Percentiles rank a stretch among this genome's conserved stretches.
These are phyloP conservation scores for Trichogramma evanescens DNA, from an alignment of 2,888 invertebrate genomes.

Conservation along the genomic window DNA sequence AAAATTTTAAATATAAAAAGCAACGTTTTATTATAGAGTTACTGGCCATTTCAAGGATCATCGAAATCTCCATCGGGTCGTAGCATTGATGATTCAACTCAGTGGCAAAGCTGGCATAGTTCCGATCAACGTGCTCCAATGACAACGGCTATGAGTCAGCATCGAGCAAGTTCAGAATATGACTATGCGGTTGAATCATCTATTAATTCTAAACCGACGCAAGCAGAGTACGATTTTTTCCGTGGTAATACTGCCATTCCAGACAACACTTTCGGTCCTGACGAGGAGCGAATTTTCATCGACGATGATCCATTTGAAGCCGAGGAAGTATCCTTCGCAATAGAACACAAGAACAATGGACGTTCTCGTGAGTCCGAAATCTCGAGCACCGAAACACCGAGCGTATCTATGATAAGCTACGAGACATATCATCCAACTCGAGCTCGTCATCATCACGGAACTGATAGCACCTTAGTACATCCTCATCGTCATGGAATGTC, in stretches of 20 bases:
- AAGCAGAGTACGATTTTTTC: conserved; percentile 2
- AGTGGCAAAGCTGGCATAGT: neutral
- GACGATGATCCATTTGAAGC: conserved; percentile 41
- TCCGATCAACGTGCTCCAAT: neutral
- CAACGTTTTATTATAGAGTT: conserved; percentile 50
- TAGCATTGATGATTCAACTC: conserved; percentile 36
- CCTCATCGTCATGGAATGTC: too few species aligned
- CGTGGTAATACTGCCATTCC: conserved; percentile 36
- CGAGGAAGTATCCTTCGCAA: conserved; percentile 35
- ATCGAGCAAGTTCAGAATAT: too few species aligned
- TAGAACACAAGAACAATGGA: conserved; percentile 28
- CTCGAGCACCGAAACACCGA: neutral
- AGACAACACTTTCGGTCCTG: conserved; percentile 41
- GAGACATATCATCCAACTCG: neutral
- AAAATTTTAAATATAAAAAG: conserved; percentile 4
- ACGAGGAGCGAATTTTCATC: conserved; percentile 44
- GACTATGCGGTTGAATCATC: too few species aligned
- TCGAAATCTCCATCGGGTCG: conserved; percentile 53
- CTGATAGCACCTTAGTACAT: neutral
- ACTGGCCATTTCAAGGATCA: conserved; percentile 70
- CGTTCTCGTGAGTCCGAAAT: neutral
- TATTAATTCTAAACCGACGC: neutral
- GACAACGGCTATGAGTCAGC: too few species aligned
- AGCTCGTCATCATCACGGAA: conserved; percentile 13
- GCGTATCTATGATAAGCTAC: conserved; percentile 15